A percentile compares a stretch with the other conserved stretches of the same genome.
phyloP scores from a whole-genome alignment of 2,797 vertebrate genomes.

The Gallirallus australis region DNA sequence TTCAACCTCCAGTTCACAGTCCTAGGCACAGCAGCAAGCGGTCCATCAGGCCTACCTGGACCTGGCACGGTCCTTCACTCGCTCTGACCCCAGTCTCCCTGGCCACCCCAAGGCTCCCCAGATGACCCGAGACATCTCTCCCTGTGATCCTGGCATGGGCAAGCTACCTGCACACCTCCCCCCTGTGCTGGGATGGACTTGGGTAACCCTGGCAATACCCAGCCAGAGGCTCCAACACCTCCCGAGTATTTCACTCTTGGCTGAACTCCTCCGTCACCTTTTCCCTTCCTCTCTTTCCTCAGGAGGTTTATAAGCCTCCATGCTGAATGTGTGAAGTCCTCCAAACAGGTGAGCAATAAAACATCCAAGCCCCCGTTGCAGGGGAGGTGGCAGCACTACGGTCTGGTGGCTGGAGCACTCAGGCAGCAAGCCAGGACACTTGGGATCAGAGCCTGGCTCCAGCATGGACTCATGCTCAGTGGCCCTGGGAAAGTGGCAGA shows the following conservation, averaged over 20 bases:
- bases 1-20: constrained; percentile 29
- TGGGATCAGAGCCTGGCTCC: background rate
- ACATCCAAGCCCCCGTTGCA: background rate
- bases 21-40: background rate
- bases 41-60: background rate
- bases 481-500: background rate
- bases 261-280: constrained; percentile 29
- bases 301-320: background rate
- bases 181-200: background rate
- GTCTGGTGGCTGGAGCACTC: background rate
- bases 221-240: background rate
- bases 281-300: constrained; percentile 37
- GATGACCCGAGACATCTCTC: background rate
- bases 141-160: background rate
- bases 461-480: background rate
- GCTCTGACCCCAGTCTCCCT: background rate
- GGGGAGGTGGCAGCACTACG: background rate
- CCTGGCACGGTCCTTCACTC: background rate
- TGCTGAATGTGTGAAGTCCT: background rate
- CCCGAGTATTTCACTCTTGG: background rate
- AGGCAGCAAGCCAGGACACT: constrained; percentile 8
- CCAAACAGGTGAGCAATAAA: constrained; percentile 48
- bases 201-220: background rate
- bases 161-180: background rate
- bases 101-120: background rate